phyloP scores from a whole-genome alignment of 2,888 invertebrate species.

The Phortica magna region DNA sequence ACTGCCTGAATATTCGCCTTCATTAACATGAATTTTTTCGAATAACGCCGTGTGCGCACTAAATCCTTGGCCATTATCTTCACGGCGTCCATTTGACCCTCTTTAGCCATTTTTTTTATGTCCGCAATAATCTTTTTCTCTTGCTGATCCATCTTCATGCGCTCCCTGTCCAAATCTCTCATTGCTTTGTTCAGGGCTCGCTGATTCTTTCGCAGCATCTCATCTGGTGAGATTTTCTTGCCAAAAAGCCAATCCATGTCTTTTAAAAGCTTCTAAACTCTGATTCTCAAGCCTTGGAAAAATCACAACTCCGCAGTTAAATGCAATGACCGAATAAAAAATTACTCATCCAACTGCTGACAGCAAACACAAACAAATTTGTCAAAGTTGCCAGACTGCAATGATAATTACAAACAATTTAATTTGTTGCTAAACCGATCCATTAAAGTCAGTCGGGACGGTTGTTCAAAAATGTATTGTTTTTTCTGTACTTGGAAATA shows the following conservation, averaged over 20 bases:
- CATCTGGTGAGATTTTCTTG: constrained; percentile 96
- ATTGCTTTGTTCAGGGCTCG: constrained; percentile 98
- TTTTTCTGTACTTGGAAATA: too few species aligned
- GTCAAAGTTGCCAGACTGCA: too few species aligned
- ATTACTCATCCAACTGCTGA: constrained; percentile 30
- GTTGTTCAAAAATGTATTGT: too few species aligned
- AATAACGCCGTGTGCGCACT: constrained; percentile 95
- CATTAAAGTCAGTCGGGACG: too few species aligned
- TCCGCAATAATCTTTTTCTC: constrained; percentile 99
- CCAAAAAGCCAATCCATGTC: constrained; percentile 97
- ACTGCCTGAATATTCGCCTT: constrained; percentile 99
- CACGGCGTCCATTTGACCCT: constrained; percentile 99
- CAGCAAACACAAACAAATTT: too few species aligned
- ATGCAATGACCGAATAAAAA: constrained; percentile 16
- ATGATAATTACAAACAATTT: too few species aligned
- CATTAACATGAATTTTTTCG: constrained; percentile 99
- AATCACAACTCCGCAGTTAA: constrained; percentile 10
- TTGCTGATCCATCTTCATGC: constrained; percentile 97
- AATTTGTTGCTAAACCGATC: too few species aligned
- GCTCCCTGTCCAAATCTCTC: constrained; percentile 97
- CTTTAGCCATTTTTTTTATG: constrained; percentile 99
- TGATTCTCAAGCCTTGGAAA: neutral
- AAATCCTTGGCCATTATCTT: constrained; percentile 99
- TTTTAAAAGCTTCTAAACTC: constrained; percentile 1
- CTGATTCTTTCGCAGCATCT: constrained; percentile 99